Conservation (phyloP, 2,113 vertebrate genomes). For the Meles meles region DNA sequence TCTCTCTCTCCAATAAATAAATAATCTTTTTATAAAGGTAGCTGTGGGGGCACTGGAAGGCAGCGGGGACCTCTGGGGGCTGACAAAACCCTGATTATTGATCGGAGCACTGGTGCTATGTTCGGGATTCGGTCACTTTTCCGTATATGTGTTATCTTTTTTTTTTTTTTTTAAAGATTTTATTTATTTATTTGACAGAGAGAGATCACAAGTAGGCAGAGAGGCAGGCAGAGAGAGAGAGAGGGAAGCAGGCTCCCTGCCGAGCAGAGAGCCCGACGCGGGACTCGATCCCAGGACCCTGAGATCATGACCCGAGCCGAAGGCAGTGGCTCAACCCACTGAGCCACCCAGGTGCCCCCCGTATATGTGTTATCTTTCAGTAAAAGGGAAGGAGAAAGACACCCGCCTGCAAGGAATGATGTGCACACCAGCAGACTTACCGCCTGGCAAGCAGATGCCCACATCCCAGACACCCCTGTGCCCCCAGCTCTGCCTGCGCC, state of each 20-base stretch:
- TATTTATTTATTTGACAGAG: too few relatives aligned
- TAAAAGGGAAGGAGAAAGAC: background rate
- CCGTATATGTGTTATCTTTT: background rate
- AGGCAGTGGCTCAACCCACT: too few relatives aligned
- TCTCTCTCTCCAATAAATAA: background rate
- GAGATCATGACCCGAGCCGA: too few relatives aligned
- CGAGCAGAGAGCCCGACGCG: too few relatives aligned
- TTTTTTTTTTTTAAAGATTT: too few relatives aligned
- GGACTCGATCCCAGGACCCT: too few relatives aligned
- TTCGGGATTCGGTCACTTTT: background rate
- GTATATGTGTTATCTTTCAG: background rate
- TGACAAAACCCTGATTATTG: background rate
- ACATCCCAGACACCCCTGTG: background rate
- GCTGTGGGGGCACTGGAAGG: background rate
- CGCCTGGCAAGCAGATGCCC: background rate
- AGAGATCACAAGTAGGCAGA: too few relatives aligned
- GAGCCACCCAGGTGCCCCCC: too few relatives aligned
- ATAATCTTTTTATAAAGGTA: background rate
- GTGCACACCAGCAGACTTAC: accelerated
- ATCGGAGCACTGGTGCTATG: background rate
- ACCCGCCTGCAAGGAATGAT: background rate
- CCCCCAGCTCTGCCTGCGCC: too few relatives aligned
- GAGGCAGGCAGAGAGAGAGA: too few relatives aligned
- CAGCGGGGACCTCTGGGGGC: accelerated
- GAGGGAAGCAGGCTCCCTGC: too few relatives aligned